Evolutionary conservation across 2,888 invertebrate genomes (phyloP).

Genomic region (Synanthedon formicaeformis): DNA sequence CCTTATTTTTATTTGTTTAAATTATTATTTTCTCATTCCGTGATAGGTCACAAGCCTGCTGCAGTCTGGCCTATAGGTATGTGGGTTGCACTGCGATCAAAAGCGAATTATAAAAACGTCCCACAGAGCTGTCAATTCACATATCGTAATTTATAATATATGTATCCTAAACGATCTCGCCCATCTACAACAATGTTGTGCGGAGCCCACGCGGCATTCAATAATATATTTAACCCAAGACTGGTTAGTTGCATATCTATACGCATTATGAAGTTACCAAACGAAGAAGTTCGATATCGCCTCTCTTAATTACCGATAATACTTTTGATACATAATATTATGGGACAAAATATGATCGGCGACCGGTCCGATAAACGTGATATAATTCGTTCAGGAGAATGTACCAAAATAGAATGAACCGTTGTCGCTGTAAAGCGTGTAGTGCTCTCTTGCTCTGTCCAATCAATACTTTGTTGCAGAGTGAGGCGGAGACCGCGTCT

Average conservation of each 20-base stretch:
- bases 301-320: background rate
- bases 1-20: too few relatives aligned
- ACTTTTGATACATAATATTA: background rate
- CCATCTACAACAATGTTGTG: conserved; percentile 15
- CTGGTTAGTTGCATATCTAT: conserved; percentile 2
- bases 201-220: background rate
- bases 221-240: background rate
- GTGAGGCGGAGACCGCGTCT: conserved; percentile 18
- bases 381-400: conserved; percentile 17
- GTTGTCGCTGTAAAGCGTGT: background rate
- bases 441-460: conserved; percentile 18
- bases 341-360: conserved; percentile 1
- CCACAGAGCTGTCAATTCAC: conserved; percentile 10
- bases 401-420: conserved; percentile 38
- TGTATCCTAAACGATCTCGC: conserved; percentile 13
- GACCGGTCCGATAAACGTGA: conserved; percentile 26
- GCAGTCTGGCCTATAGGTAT: background rate
- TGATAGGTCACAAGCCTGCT: background rate
- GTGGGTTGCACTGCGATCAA: background rate
- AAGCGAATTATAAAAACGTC: conserved; percentile 15
- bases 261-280: conserved; percentile 11
- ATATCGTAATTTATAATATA: conserved; percentile 17
- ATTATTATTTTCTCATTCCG: background rate
- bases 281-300: background rate
- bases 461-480: conserved; percentile 49